A percentile compares a stretch with the other conserved stretches of the same genome.
Evolutionary conservation across 1,140 invertebrate species (phyloP).

Genomic region (Danaus plexippus): DNA sequence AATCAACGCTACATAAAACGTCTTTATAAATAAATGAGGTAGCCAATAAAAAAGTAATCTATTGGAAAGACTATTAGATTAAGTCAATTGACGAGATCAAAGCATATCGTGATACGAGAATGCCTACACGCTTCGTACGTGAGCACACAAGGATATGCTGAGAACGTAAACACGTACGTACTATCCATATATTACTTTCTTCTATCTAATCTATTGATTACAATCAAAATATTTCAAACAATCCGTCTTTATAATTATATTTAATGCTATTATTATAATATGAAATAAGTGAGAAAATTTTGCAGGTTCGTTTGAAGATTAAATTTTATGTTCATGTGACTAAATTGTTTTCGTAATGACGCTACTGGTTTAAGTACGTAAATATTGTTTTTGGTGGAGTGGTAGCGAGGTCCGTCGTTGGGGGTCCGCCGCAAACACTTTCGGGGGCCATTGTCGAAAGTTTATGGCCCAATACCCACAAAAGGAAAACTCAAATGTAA

Average conservation of each 20-base stretch:
- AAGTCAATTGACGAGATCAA: conserved; percentile 56
- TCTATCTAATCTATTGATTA: too few relatives aligned
- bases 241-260: too few relatives aligned
- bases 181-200: conserved; percentile 4
- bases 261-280: too few relatives aligned
- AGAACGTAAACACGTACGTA: conserved; percentile 9
- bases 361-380: conserved; percentile 5
- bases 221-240: too few relatives aligned
- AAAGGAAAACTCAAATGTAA: conserved; percentile 24
- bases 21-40: conserved; percentile 22
- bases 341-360: conserved; percentile 18
- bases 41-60: conserved; percentile 35
- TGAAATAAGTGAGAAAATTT: too few relatives aligned
- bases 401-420: conserved; percentile 33
- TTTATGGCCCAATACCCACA: conserved; percentile 46
- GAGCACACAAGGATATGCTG: conserved; percentile 15
- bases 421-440: conserved; percentile 57
- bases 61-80: conserved; percentile 46
- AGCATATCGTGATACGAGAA: conserved; percentile 29
- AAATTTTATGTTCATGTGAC: background rate
- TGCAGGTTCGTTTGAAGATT: too few relatives aligned
- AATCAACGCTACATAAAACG: conserved; percentile 8
- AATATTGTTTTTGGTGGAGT: conserved; percentile 32
- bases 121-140: conserved; percentile 34
- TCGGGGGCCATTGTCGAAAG: conserved; percentile 45